These are phyloP conservation scores for Exocentrus adspersus DNA, from an alignment of 2,888 invertebrate genomes.

Conservation along the genomic window DNA sequence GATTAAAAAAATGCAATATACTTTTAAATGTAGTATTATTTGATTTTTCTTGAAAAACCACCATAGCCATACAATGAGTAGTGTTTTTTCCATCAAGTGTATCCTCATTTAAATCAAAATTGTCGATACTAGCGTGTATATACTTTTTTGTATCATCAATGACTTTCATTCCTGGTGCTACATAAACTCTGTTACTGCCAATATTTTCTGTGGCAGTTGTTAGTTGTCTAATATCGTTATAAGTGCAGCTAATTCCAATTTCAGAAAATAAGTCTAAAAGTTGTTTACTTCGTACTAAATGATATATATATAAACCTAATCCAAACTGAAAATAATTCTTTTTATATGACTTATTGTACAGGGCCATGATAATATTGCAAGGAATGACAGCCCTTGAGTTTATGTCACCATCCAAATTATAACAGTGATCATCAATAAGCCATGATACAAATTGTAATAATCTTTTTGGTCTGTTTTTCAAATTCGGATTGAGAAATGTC, in stretches of 20 bases:
- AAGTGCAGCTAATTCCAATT: slow-evolving; percentile 29
- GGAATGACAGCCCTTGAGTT: slow-evolving; percentile 21
- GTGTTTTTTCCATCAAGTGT: slow-evolving; percentile 19
- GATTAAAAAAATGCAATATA: too few relatives aligned
- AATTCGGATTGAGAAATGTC: too few relatives aligned
- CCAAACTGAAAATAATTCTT: slow-evolving; percentile 38
- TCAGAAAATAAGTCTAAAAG: slow-evolving; percentile 29
- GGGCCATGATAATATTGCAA: slow-evolving; percentile 34
- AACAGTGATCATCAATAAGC: not conserved
- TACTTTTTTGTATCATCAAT: slow-evolving; percentile 27
- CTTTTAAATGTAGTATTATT: too few relatives aligned
- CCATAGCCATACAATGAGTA: slow-evolving; percentile 28
- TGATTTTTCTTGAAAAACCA: slow-evolving; percentile 37
- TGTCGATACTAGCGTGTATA: slow-evolving; percentile 37
- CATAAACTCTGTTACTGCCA: too few relatives aligned
- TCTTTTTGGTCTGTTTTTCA: too few relatives aligned
- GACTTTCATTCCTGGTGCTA: slow-evolving; percentile 28
- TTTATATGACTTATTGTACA: slow-evolving; percentile 28
- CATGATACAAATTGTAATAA: too few relatives aligned
- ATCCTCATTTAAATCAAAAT: slow-evolving; percentile 37
- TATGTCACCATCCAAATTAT: not conserved
- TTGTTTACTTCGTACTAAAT: slow-evolving; percentile 33
- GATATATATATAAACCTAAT: slow-evolving; percentile 34
- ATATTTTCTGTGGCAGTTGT: too few relatives aligned
- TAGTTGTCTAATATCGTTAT: slow-evolving; percentile 31